Evolutionary conservation across 2,113 vertebrate genomes (phyloP).

Genomic region (Camelus bactrianus): DNA sequence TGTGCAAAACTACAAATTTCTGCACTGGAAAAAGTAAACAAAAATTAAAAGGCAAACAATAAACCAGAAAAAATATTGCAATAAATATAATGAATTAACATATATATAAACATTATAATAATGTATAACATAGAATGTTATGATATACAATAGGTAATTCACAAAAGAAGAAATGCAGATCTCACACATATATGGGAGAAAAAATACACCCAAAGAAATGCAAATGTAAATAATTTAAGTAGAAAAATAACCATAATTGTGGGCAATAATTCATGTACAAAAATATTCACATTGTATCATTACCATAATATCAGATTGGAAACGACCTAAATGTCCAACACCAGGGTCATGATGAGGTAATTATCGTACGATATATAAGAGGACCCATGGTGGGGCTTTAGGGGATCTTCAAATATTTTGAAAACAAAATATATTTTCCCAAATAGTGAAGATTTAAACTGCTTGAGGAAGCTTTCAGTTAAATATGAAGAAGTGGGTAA

Average conservation of each 20-base stretch:
- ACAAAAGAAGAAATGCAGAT: background rate
- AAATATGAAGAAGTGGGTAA: background rate
- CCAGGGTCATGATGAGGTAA: background rate
- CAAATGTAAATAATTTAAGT: conserved; percentile 45
- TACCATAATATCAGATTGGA: background rate
- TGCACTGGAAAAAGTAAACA: background rate
- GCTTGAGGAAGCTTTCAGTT: background rate
- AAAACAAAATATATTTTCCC: conserved; percentile 29
- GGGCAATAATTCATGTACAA: background rate
- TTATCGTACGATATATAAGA: background rate
- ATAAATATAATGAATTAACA: background rate
- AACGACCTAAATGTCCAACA: background rate
- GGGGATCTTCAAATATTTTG: background rate
- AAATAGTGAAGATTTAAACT: conserved; percentile 10
- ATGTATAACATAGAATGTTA: background rate
- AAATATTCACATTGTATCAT: background rate
- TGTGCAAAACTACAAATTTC: conserved; percentile 33
- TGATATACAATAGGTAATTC: background rate
- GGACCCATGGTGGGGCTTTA: background rate
- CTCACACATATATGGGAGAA: background rate
- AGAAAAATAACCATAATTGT: background rate
- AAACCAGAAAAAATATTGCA: conserved; percentile 10
- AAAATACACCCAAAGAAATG: conserved; percentile 22
- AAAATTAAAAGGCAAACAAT: background rate
- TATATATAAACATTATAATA: background rate